A percentile compares a stretch with the other conserved stretches of the same genome.
Evolutionary conservation across 2,113 vertebrate genomes (phyloP).

Genomic region (Mustelus asterias): DNA sequence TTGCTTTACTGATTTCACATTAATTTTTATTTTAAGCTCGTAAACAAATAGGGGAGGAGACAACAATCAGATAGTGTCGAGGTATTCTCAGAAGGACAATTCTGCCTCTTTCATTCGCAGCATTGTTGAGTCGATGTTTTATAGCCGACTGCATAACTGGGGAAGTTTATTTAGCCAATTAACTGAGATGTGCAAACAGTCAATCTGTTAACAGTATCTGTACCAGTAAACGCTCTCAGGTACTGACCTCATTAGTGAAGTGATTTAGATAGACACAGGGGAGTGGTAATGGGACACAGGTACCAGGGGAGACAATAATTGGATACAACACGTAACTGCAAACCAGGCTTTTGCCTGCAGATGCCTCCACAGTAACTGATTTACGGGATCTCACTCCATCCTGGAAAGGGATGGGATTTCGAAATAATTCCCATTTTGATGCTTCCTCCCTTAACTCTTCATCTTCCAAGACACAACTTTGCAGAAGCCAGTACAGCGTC

Average conservation of each 20-base stretch:
- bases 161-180: conserved; percentile 33
- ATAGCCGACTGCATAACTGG: neutral
- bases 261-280: conserved; percentile 20
- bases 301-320: conserved; percentile 20
- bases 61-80: neutral
- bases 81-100: neutral
- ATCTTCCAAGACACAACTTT: neutral
- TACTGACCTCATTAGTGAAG: conserved; percentile 34
- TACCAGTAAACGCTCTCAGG: conserved; percentile 12
- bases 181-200: conserved; percentile 27
- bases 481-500: neutral
- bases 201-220: conserved; percentile 17
- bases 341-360: neutral
- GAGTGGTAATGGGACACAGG: conserved; percentile 30
- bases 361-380: neutral
- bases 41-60: neutral
- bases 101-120: neutral
- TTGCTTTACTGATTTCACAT: neutral
- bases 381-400: neutral
- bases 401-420: neutral
- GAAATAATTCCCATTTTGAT: neutral
- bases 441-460: neutral
- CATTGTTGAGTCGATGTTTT: neutral
- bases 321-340: neutral
- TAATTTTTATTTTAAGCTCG: neutral